A percentile compares a stretch with the other conserved stretches of the same genome.
Conservation (phyloP, 2,888 invertebrate species). For the Chrysolina haemoptera region DNA sequence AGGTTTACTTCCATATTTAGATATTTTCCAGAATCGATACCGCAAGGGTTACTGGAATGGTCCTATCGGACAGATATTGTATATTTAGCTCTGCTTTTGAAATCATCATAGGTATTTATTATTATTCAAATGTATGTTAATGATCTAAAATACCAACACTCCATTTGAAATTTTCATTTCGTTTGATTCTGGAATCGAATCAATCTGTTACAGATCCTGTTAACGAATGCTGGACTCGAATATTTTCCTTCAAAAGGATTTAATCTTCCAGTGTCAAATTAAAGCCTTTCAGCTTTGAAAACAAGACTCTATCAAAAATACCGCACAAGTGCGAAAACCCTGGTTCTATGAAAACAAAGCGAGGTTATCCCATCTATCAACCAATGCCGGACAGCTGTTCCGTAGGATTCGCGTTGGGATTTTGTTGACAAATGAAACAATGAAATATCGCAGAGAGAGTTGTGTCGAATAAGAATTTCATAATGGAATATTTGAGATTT, state of each 20-base stretch:
- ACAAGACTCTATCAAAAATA: conserved; percentile 9
- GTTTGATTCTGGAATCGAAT: too few relatives aligned
- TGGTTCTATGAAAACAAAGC: neutral
- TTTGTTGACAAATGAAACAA: conserved; percentile 12
- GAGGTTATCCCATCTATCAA: conserved; percentile 19
- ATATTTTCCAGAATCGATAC: too few relatives aligned
- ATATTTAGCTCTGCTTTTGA: too few relatives aligned
- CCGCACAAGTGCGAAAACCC: conserved; percentile 3
- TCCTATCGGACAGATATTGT: too few relatives aligned
- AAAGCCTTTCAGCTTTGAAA: neutral
- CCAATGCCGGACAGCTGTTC: conserved; percentile 21
- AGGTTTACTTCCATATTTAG: too few relatives aligned
- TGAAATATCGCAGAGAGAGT: neutral
- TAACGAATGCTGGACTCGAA: neutral
- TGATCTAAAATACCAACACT: too few relatives aligned
- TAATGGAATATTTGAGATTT: neutral
- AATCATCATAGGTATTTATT: too few relatives aligned
- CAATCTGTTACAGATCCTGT: too few relatives aligned
- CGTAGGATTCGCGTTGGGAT: neutral
- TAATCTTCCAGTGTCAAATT: conserved; percentile 1
- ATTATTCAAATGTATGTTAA: too few relatives aligned
- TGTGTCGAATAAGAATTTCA: neutral
- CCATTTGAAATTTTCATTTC: too few relatives aligned
- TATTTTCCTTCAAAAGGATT: neutral
- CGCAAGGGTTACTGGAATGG: too few relatives aligned